Evolutionary conservation across 1,140 invertebrate genomes (phyloP), one percentile per base, ranked within the genome.

Genomic region (Dendroctonus ponderosae): DNA sequence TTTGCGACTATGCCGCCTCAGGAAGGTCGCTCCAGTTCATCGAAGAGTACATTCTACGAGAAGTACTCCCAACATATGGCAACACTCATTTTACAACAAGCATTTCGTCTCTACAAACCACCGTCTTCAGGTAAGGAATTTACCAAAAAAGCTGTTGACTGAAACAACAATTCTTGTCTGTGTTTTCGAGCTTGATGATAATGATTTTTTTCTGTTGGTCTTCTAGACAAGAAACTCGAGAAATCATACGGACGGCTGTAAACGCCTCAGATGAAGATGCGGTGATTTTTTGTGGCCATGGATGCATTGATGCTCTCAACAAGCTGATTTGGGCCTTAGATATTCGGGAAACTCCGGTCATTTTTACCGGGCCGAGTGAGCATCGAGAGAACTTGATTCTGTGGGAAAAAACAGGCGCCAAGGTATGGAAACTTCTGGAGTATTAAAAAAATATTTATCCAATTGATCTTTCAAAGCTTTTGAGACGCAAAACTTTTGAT

Each of bases 341-440:
- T 80, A 78, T 91, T 74, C 72, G 79, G 66, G 79, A 81, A 57
- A 80, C 82, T 40, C 87, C 87, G 6, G 83, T 88, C 0, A 85
- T 93, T 14, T 91, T 96, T 78, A 89, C 93, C n/a, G 91, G 91
- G 0, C 89, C 91, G 0, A 89, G 87, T 76, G 93, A 96, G 78
- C 91, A 94, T 70, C 90, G 93, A 76, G 88, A 89, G 9, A 92
- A 91, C 77, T 79, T 96, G 14, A 82, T 89, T 58, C 91, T 93
- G 43, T 96, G 93, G 94, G 84, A 86, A 67, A 91, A 95, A 78
- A 82, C 85, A 50, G 87, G 86, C 41, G 86, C 89, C 67, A 87
- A 89, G 85, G 91, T 93, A 82, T 78, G 79, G 43, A 46, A 46
- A 46, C n/a, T n/a, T n/a, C n/a, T n/a, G n/a, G n/a, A n/a, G n/a